phyloP scores from a whole-genome alignment of 2,113 vertebrate genomes.

The Limnothrissa miodon region DNA sequence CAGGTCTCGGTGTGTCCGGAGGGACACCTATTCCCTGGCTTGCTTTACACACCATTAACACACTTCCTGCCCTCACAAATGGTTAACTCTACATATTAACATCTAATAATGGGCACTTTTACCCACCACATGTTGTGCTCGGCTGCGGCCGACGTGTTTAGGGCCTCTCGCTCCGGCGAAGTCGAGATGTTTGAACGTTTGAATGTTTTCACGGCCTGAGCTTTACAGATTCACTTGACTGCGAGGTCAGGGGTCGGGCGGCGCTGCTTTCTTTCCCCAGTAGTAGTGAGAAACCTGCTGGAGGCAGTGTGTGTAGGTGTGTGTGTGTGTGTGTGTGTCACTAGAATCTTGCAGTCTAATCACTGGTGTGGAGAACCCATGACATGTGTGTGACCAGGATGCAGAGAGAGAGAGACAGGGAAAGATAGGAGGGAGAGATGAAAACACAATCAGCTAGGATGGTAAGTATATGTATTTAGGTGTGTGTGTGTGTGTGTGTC shows the following conservation, averaged over 20 bases:
- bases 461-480: no score
- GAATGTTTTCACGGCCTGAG: slow-evolving; percentile 16
- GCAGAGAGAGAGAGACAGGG: background rate
- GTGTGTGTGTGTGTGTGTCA: slow-evolving; percentile 10
- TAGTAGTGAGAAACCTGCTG: background rate
- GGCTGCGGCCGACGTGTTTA: slow-evolving; percentile 28
- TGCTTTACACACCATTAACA: slow-evolving; percentile 55
- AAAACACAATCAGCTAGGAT: no score
- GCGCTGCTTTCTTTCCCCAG: slow-evolving; percentile 18
- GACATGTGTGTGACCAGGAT: background rate
- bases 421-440: no score
- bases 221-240: slow-evolving; percentile 26
- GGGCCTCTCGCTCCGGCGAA: slow-evolving; percentile 31
- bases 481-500: no score
- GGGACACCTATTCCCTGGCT: slow-evolving; percentile 45
- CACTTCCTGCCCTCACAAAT: slow-evolving; percentile 54
- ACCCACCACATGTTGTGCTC: slow-evolving; percentile 31
- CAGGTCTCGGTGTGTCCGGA: slow-evolving; percentile 36
- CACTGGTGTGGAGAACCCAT: background rate
- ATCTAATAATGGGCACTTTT: slow-evolving; percentile 46
- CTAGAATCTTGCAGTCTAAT: background rate
- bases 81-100: slow-evolving; percentile 53
- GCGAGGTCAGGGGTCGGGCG: slow-evolving; percentile 24
- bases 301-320: slow-evolving; percentile 17
- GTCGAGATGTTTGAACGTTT: slow-evolving; percentile 38